Percentiles rank a stretch among this genome's conserved stretches.
Evolutionary conservation across 37 sponge, comb jelly and placozoan species (phyloP).

Genomic region (Theonella swinhoei): DNA sequence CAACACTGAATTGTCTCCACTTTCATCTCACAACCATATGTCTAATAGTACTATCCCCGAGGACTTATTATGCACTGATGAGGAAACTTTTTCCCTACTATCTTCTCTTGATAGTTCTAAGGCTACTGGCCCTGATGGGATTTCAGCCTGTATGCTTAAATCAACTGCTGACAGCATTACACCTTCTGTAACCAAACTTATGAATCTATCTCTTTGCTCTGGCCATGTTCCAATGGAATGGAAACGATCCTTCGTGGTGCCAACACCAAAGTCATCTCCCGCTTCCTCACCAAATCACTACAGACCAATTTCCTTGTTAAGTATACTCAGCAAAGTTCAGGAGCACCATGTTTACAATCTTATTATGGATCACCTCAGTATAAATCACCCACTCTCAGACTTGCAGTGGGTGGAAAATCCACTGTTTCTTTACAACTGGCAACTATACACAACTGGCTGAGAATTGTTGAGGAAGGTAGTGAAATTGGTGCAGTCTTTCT

Average conservation of each 20-base stretch:
- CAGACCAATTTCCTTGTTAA: neutral
- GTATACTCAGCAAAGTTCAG: neutral
- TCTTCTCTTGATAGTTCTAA: neutral
- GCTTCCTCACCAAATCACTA: neutral
- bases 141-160: neutral
- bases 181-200: neutral
- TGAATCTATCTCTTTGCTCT: neutral
- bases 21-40: too few species aligned
- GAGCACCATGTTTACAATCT: conserved; percentile 7
- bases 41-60: too few species aligned
- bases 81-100: neutral
- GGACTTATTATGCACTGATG: neutral
- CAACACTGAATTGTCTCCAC: too few species aligned
- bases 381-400: neutral
- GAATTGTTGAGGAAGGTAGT: neutral
- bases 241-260: neutral
- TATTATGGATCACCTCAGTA: neutral
- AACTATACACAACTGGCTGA: neutral
- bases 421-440: neutral
- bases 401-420: conserved; percentile 4
- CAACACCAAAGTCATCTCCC: neutral
- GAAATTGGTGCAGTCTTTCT: conserved; percentile 19
- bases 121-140: neutral
- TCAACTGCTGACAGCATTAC: neutral
- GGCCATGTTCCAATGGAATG: neutral